A percentile compares a stretch with the other conserved stretches of the same genome.
Evolutionary conservation across 2,113 vertebrate genomes (phyloP).

Genomic region (Chaetodon trifascialis): DNA sequence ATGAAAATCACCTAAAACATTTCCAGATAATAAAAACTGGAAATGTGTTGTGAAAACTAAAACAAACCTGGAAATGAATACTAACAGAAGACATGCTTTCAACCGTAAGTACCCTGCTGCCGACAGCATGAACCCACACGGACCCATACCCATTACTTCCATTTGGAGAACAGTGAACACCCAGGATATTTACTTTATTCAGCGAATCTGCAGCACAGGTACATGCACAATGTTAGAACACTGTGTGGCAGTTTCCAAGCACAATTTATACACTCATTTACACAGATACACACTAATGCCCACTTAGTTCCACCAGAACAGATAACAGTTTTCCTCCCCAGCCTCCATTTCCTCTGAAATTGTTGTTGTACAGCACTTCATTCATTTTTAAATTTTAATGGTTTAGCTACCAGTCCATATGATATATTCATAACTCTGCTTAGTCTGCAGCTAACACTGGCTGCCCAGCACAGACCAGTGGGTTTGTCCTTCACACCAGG

Average conservation of each 20-base stretch:
- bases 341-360: conserved; percentile 38
- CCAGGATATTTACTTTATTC: not conserved
- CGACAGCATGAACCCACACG: too few species aligned
- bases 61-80: not conserved
- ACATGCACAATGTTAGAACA: conserved; percentile 23
- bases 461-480: conserved; percentile 51
- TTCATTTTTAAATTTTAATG: conserved; percentile 70
- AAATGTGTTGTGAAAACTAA: not conserved
- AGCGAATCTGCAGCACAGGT: not conserved
- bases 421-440: conserved; percentile 63
- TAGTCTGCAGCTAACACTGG: conserved; percentile 44
- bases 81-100: too few species aligned
- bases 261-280: conserved; percentile 33
- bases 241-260: conserved; percentile 9
- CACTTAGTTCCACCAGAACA: conserved; percentile 48
- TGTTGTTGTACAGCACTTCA: conserved; percentile 48
- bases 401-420: conserved; percentile 53
- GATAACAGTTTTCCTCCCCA: conserved; percentile 9
- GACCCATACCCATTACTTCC: not conserved
- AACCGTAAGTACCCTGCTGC: too few species aligned
- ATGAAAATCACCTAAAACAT: not conserved
- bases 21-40: not conserved
- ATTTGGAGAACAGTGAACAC: not conserved
- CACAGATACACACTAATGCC: conserved; percentile 40
- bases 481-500: conserved; percentile 63